Base-by-base conservation (phyloP, 2,113 vertebrate genomes). In the Albula goreensis region DNA sequence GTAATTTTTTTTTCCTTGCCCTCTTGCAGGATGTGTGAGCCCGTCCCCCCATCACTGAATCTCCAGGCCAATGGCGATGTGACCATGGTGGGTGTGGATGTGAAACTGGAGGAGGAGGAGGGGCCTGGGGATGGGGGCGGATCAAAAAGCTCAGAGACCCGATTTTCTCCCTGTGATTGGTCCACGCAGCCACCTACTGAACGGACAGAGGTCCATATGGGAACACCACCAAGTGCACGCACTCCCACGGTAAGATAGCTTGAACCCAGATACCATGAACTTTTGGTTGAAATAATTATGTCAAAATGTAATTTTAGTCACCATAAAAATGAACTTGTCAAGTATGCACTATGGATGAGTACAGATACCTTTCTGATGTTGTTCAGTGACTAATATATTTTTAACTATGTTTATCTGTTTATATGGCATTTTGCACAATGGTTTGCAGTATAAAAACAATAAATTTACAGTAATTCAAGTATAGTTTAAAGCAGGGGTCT, bases 21-120 rank as follows among this genome's bases (percentile, higher is more conserved):
- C 25, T 15, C 53, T 22, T 41, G 0, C 88, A 99, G 98, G 95
- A 99, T 99, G 97, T 98, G 97, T 95, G 94, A 98, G 95, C 96
- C 96, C 94, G 97, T 95, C 93, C 95, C 97, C 2, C 85, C 93
- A 89, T 96, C 94, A 81, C 92, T 96, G 81, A 95, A 93, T 89
- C 95, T 95, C 93, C 94, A 94, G 91, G 94, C 93, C 49, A 91
- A 95, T 89, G 94, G 96, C 87, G 95, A 95, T 9, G 96, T 94
- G 91, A 93, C 93, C 95, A 98, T 98, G 97, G 96, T 96, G 92
- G 96, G 96, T 83, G 94, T 97, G 56, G 92, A 92, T 41, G 86
- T 97, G 92, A 99, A 98, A 94, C 90, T 95, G 0, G 97, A 99
- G 89, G 96, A 95, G 88, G 97, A 96, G 78, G 97, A 96, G 79